Evolutionary conservation across 2,113 vertebrate species (phyloP), one percentile per base, ranked within the genome.

Genomic region (Myotis lucifugus): DNA sequence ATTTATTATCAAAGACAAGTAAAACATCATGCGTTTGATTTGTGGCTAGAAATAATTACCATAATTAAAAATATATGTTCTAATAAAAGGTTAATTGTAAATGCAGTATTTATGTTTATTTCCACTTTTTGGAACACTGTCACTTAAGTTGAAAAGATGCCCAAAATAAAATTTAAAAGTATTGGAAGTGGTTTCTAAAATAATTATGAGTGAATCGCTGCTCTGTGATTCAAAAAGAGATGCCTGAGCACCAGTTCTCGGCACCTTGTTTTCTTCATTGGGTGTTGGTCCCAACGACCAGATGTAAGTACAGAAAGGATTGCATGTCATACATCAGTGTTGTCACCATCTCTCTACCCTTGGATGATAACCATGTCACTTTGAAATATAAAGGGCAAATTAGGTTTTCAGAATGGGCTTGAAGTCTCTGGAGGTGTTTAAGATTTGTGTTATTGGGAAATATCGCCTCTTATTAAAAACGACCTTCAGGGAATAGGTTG

Each of bases 1-100:
- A 85, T 85, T 92, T 87, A 52, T 66, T 85, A 85, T 76, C 8
- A 92, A 92, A 81, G 23, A 74, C 8, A 93, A 89, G 27, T 59
- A 90, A 86, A 85, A 54, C 14, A 94, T 73, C 37, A 87, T 85
- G 8, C 37, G 82, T 73, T 90, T 90, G n/a, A 93, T 67, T 81
- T 90, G 32, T 73, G 77, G 64, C 59, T 90, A 88, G 42, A 88
- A 88, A 87, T 94, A 95, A 85, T 90, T 95, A 92, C 72, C 88
- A 76, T 72, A 91, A 92, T 82, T 96, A 72, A 94, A 81, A 81
- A 8, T 29, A 88, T 69, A 82, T 88, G 95, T 92, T 88, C 64
- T 48, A 83, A 85, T 88, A 77, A 29, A 54, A 83, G 14, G 25
- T 54, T 95, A 91, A 87, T 92, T 94, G 17, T 95, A 90, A 92